Evolutionary conservation across 1,140 invertebrate genomes (phyloP), one percentile per base, ranked within the genome.

Genomic region (Drosophila mayri): DNA sequence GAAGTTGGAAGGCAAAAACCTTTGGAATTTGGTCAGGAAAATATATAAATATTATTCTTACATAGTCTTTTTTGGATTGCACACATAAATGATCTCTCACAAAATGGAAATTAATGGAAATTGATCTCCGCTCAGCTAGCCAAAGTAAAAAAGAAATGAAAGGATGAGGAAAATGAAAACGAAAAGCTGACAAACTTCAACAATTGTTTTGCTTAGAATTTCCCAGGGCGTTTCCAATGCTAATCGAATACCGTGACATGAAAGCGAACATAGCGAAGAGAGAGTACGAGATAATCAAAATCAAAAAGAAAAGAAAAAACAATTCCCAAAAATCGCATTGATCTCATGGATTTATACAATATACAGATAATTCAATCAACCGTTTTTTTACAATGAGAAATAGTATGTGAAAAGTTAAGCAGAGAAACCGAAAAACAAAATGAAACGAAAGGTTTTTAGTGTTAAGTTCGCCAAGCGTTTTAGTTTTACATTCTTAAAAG

Each of bases 241-340:
- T 76, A 88, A 88, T 78, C 74, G 68, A 79, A 73, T 71, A 72
- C 70, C 71, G 70, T 83, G 54, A 84, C 71, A 70, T 70, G 63
- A 83, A 83, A 79, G 72, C 47, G 54, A 66, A 78, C 73, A 73
- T 61, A 87, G 76, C 57, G 46, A 67, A 74, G 60, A 76, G 38
- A 70, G 35, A 61, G 32, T 61, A 76, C 57, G 54, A 73, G 54
- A 72, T 75, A 63, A 58, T 66, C 37, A 76, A 55, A 55, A 87
- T 77, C 46, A 57, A 73, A 75, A 72, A 73, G 61, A 50, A 88
- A 74, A 76, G 73, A 73, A 67, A 73, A 81, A 76, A 83, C 88
- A 87, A 92, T 92, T 92, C 91, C 91, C 91, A 92, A 92, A 92
- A 92, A 92, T 91, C 87, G 79, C 85, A 91, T 84, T 92, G 91